Evolutionary conservation across 1,140 invertebrate species (phyloP).

Genomic region (Drosophila jambulina): DNA sequence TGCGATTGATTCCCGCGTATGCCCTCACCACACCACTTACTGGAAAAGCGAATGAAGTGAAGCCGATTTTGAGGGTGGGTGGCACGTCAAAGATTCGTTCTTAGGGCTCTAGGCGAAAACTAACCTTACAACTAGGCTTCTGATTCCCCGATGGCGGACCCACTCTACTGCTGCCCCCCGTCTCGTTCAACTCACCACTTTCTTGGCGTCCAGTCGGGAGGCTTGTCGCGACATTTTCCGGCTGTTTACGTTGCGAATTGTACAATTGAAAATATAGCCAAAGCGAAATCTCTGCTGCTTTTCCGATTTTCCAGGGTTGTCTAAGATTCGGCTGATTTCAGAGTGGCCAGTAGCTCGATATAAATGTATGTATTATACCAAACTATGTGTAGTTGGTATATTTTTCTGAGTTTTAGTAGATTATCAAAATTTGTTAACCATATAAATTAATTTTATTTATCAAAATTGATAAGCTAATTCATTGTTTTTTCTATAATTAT

Average conservation of each 20-base stretch:
- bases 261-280: conserved; percentile 20
- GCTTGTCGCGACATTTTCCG: conserved; percentile 82
- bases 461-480: background rate
- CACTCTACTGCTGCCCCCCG: conserved; percentile 8
- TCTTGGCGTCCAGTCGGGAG: conserved; percentile 85
- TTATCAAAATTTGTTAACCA: background rate
- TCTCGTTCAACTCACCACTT: conserved; percentile 85
- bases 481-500: background rate
- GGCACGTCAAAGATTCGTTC: conserved; percentile 65
- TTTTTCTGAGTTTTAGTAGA: background rate
- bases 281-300: conserved; percentile 18
- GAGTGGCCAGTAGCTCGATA: background rate
- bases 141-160: conserved; percentile 14
- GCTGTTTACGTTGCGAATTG: conserved; percentile 16
- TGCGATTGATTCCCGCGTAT: conserved; percentile 26
- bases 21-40: conserved; percentile 75
- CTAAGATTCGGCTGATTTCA: background rate
- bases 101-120: conserved; percentile 59
- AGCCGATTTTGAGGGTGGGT: conserved; percentile 81
- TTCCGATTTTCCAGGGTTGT: conserved; percentile 32
- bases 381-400: background rate
- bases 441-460: background rate
- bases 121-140: conserved; percentile 57
- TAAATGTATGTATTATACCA: background rate
- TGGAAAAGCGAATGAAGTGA: conserved; percentile 84